Percentiles rank a stretch among this genome's conserved stretches.
These are phyloP conservation scores for Eolophus roseicapilla DNA, from an alignment of 2,113 vertebrate genomes.

Conservation along the genomic window DNA sequence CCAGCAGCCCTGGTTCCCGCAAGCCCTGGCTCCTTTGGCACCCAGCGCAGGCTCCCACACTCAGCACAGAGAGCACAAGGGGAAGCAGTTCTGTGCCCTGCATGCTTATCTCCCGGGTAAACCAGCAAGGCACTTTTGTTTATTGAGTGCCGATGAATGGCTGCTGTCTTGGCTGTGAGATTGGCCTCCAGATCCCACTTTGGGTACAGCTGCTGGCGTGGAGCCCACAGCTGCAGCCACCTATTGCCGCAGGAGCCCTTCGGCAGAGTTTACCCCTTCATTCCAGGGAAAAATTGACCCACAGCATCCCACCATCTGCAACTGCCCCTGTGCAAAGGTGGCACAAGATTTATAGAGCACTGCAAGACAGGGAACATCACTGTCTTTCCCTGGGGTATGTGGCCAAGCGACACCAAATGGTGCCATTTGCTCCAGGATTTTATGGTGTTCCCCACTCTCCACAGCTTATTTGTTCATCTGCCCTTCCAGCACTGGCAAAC, in stretches of 20 bases:
- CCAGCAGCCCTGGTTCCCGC: fast-evolving
- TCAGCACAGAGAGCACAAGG: not conserved
- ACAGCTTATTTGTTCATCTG: fast-evolving
- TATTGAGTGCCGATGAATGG: slow-evolving; percentile 47
- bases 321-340: not conserved
- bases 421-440: not conserved
- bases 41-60: not conserved
- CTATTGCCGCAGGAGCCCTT: not conserved
- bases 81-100: not conserved
- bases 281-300: not conserved
- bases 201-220: not conserved
- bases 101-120: not conserved
- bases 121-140: slow-evolving; percentile 19
- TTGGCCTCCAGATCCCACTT: not conserved
- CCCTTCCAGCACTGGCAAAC: not conserved
- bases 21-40: not conserved
- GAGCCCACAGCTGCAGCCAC: not conserved
- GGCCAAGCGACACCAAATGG: not conserved
- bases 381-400: not conserved
- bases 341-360: fast-evolving
- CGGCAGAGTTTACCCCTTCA: not conserved
- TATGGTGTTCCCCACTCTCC: not conserved
- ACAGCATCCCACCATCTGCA: fast-evolving
- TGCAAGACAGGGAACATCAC: not conserved
- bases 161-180: not conserved